Evolutionary conservation across 1,140 invertebrate genomes (phyloP), one percentile per base, ranked within the genome.

Genomic region (Atta colombica): DNA sequence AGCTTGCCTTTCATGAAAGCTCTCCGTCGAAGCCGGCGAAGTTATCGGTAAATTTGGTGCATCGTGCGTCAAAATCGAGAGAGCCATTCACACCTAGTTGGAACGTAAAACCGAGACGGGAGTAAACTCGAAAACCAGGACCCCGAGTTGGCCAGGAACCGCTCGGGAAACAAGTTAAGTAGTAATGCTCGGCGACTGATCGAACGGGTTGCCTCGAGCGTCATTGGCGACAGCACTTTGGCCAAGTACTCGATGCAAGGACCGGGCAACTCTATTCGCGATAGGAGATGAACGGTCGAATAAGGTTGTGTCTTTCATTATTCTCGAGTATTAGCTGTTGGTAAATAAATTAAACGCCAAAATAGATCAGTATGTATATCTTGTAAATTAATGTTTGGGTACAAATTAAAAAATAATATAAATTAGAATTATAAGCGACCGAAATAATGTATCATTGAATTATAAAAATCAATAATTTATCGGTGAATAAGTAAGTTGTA

Each of bases 81-180:
- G 80, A 82, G 66, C 21, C 69, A 16, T 35, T 84, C 55, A 55
- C 80, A 74, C 69, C 80, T 75, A 75, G 55, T 75, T 75, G n/a
- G 53, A 61, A 8, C 21, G 68, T 45, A 74, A 84, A 74, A 84
- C 39, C 66, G 68, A 68, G 25, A 14, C n/a, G 53, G 68, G 31
- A 61, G 69, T 55, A 61, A 84, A 84, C 80, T 84, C 45, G 31
- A 31, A 71, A 74, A 74, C 18, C 31, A 25, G 39, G 39, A 31
- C n/a, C 45, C 25, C 21, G 53, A 82, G 53, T 82, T 84, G 7
- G 63, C 6, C 53, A 21, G 35, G 25, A 63, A 45, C n/a, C 28
- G 80, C 31, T 60, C 80, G 68, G 58, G 80, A 61, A 84, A 84
- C 80, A 74, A 84, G 80, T 82, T 82, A 82, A 82, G 80, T 84